phyloP scores from a whole-genome alignment of 2,113 vertebrate species.

The Oreochromis niloticus region DNA sequence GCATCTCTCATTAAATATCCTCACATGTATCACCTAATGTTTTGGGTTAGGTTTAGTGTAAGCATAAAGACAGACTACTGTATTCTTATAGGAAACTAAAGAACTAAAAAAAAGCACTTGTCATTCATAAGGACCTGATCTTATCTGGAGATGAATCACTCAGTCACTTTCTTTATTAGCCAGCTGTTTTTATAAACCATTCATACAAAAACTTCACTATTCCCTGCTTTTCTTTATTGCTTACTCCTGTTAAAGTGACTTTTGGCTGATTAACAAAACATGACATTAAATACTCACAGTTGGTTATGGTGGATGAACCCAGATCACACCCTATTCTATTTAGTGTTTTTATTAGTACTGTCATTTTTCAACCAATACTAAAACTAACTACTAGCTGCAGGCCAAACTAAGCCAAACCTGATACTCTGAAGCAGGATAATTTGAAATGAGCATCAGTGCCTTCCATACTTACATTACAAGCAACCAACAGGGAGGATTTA shows the following conservation, averaged over 20 bases:
- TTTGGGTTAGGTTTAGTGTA: neutral
- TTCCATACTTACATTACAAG: neutral
- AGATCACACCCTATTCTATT: rapidly evolving
- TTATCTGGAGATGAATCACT: neutral
- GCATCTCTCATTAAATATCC: neutral
- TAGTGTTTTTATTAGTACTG: neutral
- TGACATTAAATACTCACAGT: neutral
- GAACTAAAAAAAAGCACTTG: neutral
- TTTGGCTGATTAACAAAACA: rapidly evolving
- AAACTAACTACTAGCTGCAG: neutral
- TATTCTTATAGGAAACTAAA: neutral
- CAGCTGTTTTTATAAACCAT: neutral
- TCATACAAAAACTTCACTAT: rapidly evolving
- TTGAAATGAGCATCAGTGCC: neutral
- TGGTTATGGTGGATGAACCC: neutral
- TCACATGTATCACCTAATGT: neutral
- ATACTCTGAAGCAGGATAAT: neutral
- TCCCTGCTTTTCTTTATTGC: rapidly evolving
- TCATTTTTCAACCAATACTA: neutral
- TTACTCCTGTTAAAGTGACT: neutral
- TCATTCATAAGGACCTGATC: neutral
- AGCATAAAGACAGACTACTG: neutral
- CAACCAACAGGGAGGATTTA: neutral
- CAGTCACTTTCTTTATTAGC: rapidly evolving
- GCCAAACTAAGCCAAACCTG: neutral